phyloP scores from a whole-genome alignment of 2,888 invertebrate species.

The Amiota minor region DNA sequence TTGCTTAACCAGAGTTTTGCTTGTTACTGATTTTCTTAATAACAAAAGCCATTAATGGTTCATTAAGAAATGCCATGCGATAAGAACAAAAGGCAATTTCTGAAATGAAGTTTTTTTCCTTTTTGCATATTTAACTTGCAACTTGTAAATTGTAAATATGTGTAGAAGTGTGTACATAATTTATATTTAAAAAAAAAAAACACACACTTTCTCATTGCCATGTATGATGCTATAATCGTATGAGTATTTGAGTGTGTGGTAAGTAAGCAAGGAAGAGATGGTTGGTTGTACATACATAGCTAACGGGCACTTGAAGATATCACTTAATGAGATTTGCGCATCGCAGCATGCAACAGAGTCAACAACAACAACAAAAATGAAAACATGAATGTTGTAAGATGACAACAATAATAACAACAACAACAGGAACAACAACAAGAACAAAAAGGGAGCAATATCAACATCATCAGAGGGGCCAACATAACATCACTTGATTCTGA shows the following conservation, averaged over 20 bases:
- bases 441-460: constrained; percentile 58
- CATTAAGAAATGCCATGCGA: constrained; percentile 50
- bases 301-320: constrained; percentile 69
- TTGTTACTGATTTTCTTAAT: constrained; percentile 44
- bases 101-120: constrained; percentile 17
- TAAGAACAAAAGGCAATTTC: constrained; percentile 36
- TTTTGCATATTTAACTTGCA: constrained; percentile 35
- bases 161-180: not conserved
- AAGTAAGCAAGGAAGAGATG: too few relatives aligned
- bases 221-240: too few relatives aligned
- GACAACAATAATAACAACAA: not conserved
- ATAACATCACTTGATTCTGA: constrained; percentile 69
- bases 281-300: constrained; percentile 41
- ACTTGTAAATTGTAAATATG: not conserved
- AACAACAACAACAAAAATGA: constrained; percentile 38
- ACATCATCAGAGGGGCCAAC: constrained; percentile 38
- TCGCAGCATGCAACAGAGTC: constrained; percentile 56
- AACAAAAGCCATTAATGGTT: constrained; percentile 62
- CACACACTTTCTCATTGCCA: not conserved
- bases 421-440: constrained; percentile 44
- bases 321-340: constrained; percentile 71
- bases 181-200: not conserved
- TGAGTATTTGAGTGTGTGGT: too few relatives aligned
- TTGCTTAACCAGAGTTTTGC: too few relatives aligned
- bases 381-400: constrained; percentile 36